Evolutionary conservation across 2,888 invertebrate genomes (phyloP).

Genomic region (Caradrina clavipalpis): DNA sequence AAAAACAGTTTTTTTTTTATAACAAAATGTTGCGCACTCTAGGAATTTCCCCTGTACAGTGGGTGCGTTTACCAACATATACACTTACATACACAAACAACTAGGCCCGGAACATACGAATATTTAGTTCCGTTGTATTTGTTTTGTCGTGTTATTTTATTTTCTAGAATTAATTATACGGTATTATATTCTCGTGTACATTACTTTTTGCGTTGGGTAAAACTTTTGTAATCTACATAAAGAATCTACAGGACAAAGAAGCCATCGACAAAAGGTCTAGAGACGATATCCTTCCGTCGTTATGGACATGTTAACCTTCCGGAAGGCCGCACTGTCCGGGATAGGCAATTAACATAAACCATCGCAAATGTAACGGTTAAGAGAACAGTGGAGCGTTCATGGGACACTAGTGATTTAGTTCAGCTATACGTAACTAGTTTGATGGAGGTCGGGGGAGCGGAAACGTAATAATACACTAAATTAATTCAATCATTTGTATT

Average conservation of each 20-base stretch:
- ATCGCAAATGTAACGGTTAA: slow-evolving; percentile 45
- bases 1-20: background rate
- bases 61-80: too few relatives aligned
- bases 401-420: slow-evolving; percentile 26
- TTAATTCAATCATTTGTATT: background rate
- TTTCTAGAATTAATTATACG: background rate
- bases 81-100: too few relatives aligned
- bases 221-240: background rate
- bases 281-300: slow-evolving; percentile 10
- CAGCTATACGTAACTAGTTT: slow-evolving; percentile 11
- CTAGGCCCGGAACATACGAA: too few relatives aligned
- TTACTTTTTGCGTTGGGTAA: background rate
- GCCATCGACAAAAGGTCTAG: slow-evolving; percentile 4
- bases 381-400: slow-evolving; percentile 6
- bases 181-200: background rate
- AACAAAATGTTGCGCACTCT: too few relatives aligned
- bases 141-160: too few relatives aligned
- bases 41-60: too few relatives aligned
- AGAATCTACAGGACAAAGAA: slow-evolving; percentile 11
- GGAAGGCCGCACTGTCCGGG: slow-evolving; percentile 14
- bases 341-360: slow-evolving; percentile 59
- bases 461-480: background rate
- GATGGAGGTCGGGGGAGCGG: background rate
- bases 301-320: slow-evolving; percentile 21
- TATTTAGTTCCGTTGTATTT: too few relatives aligned